Evolutionary conservation across 2,113 vertebrate genomes (phyloP).

Genomic region (Mastomys natalensis): DNA sequence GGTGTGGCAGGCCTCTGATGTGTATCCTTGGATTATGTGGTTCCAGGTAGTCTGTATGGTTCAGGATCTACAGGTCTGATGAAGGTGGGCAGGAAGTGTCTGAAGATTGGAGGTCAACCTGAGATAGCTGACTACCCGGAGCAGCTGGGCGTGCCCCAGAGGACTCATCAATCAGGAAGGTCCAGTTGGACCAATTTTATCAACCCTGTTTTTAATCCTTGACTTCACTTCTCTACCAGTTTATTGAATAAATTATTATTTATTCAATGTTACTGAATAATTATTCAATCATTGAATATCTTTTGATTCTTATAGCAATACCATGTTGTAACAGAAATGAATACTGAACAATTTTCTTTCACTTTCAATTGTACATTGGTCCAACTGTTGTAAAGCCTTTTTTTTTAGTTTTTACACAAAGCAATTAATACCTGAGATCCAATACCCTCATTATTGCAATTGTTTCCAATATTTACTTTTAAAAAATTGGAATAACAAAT

Average conservation of each 20-base stretch:
- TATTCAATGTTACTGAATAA: too few species aligned
- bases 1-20: too few species aligned
- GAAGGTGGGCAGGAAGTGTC: too few species aligned
- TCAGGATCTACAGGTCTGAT: too few species aligned
- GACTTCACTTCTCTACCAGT: background rate
- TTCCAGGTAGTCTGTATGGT: too few species aligned
- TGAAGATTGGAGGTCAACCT: too few species aligned
- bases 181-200: background rate
- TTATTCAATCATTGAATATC: too few species aligned
- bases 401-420: constrained; percentile 25
- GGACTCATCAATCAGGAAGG: too few species aligned
- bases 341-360: constrained; percentile 8
- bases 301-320: background rate
- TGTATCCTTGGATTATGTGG: too few species aligned
- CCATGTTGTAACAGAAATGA: background rate
- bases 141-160: too few species aligned
- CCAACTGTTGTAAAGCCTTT: background rate
- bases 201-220: background rate
- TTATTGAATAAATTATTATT: background rate
- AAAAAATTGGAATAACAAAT: constrained; percentile 6
- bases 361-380: constrained; percentile 2
- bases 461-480: background rate
- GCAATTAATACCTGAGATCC: background rate
- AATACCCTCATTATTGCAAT: background rate
- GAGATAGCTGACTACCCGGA: too few species aligned